Conservation (phyloP, 2,113 vertebrate genomes). For the Nerophis ophidion region DNA sequence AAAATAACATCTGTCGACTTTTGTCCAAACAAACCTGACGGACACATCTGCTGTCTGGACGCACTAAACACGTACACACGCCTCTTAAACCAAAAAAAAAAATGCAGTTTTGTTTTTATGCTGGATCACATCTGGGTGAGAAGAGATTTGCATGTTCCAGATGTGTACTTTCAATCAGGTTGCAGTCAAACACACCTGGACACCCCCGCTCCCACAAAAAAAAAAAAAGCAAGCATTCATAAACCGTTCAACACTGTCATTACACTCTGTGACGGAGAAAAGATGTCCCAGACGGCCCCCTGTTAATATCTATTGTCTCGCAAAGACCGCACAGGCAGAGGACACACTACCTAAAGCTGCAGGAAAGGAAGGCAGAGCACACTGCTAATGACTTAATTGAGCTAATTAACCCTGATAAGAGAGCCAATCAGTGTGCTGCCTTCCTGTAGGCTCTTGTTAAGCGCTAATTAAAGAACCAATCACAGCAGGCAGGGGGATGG, state of each 20-base stretch:
- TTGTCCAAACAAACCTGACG: constrained; percentile 68
- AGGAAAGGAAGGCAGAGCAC: constrained; percentile 60
- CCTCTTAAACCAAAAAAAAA: constrained; percentile 25
- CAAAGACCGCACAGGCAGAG: too few relatives aligned
- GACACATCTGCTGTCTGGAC: constrained; percentile 67
- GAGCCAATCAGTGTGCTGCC: constrained; percentile 70
- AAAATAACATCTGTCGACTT: constrained; percentile 77
- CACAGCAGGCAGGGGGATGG: constrained; percentile 55
- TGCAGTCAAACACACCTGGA: constrained; percentile 57
- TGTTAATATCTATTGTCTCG: too few relatives aligned
- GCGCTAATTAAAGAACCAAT: constrained; percentile 73
- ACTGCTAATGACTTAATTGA: constrained; percentile 74
- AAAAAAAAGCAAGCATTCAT: constrained; percentile 5
- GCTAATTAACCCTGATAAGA: constrained; percentile 73
- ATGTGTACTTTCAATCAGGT: constrained; percentile 52
- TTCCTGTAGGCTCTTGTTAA: constrained; percentile 74
- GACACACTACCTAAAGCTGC: constrained; percentile 46
- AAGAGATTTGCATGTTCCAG: constrained; percentile 40
- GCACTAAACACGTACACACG: constrained; percentile 5
- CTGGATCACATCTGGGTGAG: constrained; percentile 56
- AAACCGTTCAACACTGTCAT: too few relatives aligned
- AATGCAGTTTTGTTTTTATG: constrained; percentile 8
- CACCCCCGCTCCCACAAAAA: constrained; percentile 20
- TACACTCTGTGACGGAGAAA: too few relatives aligned
- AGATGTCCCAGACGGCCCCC: too few relatives aligned